Percentiles rank a stretch among this genome's conserved stretches.
Conservation (phyloP, 1,140 invertebrate genomes). For the Drosophila willistoni region DNA sequence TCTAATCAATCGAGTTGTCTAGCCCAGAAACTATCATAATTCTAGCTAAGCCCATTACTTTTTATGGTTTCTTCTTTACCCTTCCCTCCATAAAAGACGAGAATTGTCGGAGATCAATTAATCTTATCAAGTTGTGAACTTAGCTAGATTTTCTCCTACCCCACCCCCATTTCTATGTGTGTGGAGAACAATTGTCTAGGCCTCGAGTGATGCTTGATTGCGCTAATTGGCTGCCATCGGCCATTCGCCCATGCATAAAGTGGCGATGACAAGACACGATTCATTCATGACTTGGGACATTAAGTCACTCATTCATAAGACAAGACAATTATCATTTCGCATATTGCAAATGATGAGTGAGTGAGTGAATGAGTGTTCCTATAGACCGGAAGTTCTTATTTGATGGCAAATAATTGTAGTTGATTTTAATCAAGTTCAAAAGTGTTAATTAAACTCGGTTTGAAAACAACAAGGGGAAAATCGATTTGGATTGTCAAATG, state of each 20-base stretch:
- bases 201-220: conserved; percentile 53
- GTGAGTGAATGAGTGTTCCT: conserved; percentile 10
- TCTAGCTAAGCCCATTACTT: background rate
- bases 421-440: conserved; percentile 62
- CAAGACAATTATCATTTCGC: conserved; percentile 11
- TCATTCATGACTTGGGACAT: conserved; percentile 35
- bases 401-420: conserved; percentile 51
- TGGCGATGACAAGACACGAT: conserved; percentile 44
- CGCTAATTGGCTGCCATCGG: conserved; percentile 68
- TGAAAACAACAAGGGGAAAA: conserved; percentile 8
- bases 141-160: conserved; percentile 55
- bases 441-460: conserved; percentile 72
- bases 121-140: conserved; percentile 73
- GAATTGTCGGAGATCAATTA: conserved; percentile 43
- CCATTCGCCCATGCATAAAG: conserved; percentile 20
- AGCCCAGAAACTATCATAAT: no score
- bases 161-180: conserved; percentile 7
- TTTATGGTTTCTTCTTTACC: background rate
- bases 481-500: conserved; percentile 40
- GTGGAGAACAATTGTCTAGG: conserved; percentile 1
- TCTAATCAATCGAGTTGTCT: no score
- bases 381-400: conserved; percentile 57
- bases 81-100: background rate
- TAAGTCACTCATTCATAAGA: conserved; percentile 60
- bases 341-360: conserved; percentile 6